Base-by-base conservation (phyloP, 1,140 invertebrate genomes). In the Zaprionus ghesquierei region DNA sequence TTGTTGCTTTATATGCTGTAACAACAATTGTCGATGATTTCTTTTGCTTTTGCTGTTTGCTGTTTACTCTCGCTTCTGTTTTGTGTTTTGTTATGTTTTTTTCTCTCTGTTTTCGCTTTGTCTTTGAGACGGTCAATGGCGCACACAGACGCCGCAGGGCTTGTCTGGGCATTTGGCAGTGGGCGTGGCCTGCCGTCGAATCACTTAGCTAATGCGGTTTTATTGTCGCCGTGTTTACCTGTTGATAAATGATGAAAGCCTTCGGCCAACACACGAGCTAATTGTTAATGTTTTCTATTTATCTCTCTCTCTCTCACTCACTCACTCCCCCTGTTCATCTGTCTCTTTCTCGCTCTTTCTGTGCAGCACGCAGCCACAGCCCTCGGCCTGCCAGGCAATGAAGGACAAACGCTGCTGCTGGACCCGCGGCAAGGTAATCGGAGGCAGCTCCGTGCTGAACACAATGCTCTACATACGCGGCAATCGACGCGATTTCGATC, bases 381-480 rank as follows among this genome's bases (percentile, higher is more conserved):
- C 95, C 23, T 94, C 96, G 0, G 97, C 97, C 0, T 98, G 97
- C 72, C 96, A 96, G 87, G 96, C 96, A 0, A 97, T 97, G 96
- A 93, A 94, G 41, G 96, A 96, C 84, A 94, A 94, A 33, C 93
- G 96, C 33, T 97, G 96, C 86, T 95, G 95, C 74, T 97, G 96
- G 96, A 97, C 96, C 0, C 94, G 96, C 59, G 97, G 97, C 44
- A 97, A 97, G 92, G 94, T 96, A 3, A 90, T 97, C 10, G 98
- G 98, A 0, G 98, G 98, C 0, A 98, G 96, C 0, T 96, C 95
- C 13, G 96, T 97, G 1, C 92, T 97, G 0, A 97, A 97, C 75
- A 97, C 96, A 0, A 97, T 99, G 98, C 94, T 98, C 0, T 99
- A 99, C 90, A 95, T 99, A 5, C 93, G 98, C 63, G 98, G 98